Evolutionary conservation across 1,140 invertebrate genomes (phyloP).

Genomic region (Panagrolaimus sp.): DNA sequence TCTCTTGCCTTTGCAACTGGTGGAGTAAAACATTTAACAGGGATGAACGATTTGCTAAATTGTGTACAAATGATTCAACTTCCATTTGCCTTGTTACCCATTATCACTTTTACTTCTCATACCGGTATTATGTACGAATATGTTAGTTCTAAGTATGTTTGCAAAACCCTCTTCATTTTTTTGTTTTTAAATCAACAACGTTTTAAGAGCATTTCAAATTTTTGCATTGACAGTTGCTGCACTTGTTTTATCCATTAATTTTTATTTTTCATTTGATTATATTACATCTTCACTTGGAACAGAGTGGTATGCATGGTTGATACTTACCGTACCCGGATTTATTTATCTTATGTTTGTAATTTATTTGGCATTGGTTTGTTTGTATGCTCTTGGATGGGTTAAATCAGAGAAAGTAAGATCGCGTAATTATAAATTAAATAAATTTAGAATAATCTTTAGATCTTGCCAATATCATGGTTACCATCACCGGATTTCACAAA

Average conservation of each 20-base stretch:
- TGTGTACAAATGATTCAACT: conserved; percentile 61
- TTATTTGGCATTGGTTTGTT: conserved; percentile 36
- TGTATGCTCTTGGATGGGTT: conserved; percentile 25
- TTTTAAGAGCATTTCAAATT: conserved; percentile 35
- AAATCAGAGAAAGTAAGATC: neutral
- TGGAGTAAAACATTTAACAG: conserved; percentile 70
- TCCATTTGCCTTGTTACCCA: conserved; percentile 71
- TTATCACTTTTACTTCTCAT: conserved; percentile 78
- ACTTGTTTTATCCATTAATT: conserved; percentile 73
- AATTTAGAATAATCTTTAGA: neutral
- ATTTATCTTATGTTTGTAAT: conserved; percentile 41
- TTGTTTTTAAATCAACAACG: conserved; percentile 3
- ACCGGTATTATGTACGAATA: conserved; percentile 76
- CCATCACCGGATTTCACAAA: neutral
- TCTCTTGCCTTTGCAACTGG: conserved; percentile 66
- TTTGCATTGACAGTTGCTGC: conserved; percentile 60
- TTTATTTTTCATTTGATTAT: conserved; percentile 65
- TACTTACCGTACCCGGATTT: conserved; percentile 20
- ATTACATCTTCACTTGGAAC: conserved; percentile 27
- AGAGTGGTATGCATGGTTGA: conserved; percentile 32
- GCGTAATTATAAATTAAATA: neutral
- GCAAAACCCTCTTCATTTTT: neutral
- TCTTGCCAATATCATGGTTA: neutral
- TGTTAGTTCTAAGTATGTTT: conserved; percentile 68
- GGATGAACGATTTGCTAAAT: conserved; percentile 83